These are phyloP conservation scores for Pentalonia nigronervosa DNA, from an alignment of 1,140 invertebrate species.

Conservation along the genomic window DNA sequence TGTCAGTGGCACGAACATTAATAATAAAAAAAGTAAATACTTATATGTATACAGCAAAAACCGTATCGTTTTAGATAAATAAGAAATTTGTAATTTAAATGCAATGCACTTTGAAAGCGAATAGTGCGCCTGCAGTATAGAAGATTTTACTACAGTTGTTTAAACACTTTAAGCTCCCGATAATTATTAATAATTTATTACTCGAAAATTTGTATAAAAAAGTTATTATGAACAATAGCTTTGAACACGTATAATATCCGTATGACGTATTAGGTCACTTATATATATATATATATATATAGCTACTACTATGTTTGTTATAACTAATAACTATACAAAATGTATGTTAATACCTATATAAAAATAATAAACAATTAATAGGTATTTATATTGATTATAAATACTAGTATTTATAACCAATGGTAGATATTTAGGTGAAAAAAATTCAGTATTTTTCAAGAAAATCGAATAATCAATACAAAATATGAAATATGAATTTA, in stretches of 20 bases:
- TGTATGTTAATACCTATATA: not conserved
- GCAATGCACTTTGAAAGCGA: not conserved
- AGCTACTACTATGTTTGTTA: no score
- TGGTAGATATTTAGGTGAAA: not conserved
- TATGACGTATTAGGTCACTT: not conserved
- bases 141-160: not conserved
- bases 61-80: not conserved
- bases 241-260: not conserved
- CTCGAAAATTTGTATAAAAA: not conserved
- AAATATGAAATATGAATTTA: not conserved
- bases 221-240: slow-evolving; percentile 6
- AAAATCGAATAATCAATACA: not conserved
- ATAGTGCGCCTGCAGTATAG: not conserved
- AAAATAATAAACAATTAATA: not conserved
- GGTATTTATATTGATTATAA: no score
- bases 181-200: not conserved
- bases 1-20: not conserved
- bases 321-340: not conserved
- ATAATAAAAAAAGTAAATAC: slow-evolving; percentile 1
- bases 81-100: not conserved
- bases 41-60: not conserved
- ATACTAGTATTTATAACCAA: not conserved
- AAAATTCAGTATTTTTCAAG: not conserved
- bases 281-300: not conserved
- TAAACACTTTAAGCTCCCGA: not conserved